Evolutionary conservation across 2,797 vertebrate genomes (phyloP).

Genomic region (Podargus strigoides): DNA sequence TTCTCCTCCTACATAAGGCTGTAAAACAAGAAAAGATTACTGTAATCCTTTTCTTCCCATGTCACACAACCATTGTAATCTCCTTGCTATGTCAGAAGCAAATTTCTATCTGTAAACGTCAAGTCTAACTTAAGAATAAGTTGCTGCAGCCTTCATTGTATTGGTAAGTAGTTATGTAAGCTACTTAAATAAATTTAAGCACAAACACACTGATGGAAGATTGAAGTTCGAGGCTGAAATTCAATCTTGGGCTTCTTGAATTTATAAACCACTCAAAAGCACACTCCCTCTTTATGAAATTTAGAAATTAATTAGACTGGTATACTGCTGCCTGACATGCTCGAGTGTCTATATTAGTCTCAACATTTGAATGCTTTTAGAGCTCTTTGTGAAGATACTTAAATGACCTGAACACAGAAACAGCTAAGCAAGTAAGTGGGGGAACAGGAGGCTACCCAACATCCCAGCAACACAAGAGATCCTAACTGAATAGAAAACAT

Average conservation of each 20-base stretch:
- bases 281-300: neutral
- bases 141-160: neutral
- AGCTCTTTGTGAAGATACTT: neutral
- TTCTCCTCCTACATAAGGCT: constrained; percentile 27
- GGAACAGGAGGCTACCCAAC: neutral
- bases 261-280: neutral
- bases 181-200: neutral
- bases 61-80: constrained; percentile 18
- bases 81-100: constrained; percentile 2
- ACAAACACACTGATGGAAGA: neutral
- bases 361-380: neutral
- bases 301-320: neutral
- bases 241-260: neutral
- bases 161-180: neutral
- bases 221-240: neutral
- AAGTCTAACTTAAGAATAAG: neutral
- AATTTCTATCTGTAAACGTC: constrained; percentile 11
- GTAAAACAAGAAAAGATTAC: constrained; percentile 39
- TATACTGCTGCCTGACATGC: neutral
- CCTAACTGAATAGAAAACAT: rapidly evolving
- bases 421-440: neutral
- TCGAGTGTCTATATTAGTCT: neutral
- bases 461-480: neutral
- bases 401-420: neutral
- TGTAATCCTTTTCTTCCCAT: constrained; percentile 29